phyloP scores from a whole-genome alignment of 2,797 vertebrate species.

The Peromyscus nudipes region DNA sequence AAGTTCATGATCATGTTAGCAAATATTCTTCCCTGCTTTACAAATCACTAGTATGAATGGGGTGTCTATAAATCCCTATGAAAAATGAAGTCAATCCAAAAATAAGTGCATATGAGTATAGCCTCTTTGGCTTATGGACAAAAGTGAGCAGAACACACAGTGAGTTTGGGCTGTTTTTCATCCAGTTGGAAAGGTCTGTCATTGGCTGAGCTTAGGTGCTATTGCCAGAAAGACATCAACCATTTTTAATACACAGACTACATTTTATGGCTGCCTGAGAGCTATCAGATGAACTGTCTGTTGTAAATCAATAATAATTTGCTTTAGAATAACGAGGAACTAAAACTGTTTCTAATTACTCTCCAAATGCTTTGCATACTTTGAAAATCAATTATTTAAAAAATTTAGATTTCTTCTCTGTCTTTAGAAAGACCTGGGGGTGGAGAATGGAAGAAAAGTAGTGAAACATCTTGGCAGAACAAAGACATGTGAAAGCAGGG shows the following conservation, averaged over 20 bases:
- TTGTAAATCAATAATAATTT: slow-evolving; percentile 88
- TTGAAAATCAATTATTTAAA: slow-evolving; percentile 85
- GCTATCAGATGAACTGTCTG: slow-evolving; percentile 84
- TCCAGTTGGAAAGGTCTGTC: slow-evolving; percentile 83
- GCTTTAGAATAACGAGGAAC: slow-evolving; percentile 85
- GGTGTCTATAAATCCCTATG: slow-evolving; percentile 27
- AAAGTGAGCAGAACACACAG: slow-evolving; percentile 83
- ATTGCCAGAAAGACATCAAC: slow-evolving; percentile 87
- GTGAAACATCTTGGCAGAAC: slow-evolving; percentile 83
- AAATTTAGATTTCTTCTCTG: slow-evolving; percentile 77
- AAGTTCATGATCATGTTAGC: not conserved
- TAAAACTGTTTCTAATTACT: slow-evolving; percentile 88
- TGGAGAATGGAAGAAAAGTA: slow-evolving; percentile 68
- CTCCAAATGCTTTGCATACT: slow-evolving; percentile 86
- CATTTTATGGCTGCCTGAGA: slow-evolving; percentile 84
- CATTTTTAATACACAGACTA: slow-evolving; percentile 82
- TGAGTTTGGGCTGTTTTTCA: slow-evolving; percentile 82
- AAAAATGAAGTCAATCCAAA: slow-evolving; percentile 79
- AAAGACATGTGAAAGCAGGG: slow-evolving; percentile 80
- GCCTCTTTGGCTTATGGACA: slow-evolving; percentile 72
- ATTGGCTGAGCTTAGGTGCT: slow-evolving; percentile 83
- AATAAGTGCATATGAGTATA: slow-evolving; percentile 80
- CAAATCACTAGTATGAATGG: slow-evolving; percentile 53
- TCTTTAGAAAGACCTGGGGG: slow-evolving; percentile 63
- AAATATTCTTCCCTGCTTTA: slow-evolving; percentile 65